Conservation (phyloP, 2,797 vertebrate species). For the Sylvilagus floridanus region DNA sequence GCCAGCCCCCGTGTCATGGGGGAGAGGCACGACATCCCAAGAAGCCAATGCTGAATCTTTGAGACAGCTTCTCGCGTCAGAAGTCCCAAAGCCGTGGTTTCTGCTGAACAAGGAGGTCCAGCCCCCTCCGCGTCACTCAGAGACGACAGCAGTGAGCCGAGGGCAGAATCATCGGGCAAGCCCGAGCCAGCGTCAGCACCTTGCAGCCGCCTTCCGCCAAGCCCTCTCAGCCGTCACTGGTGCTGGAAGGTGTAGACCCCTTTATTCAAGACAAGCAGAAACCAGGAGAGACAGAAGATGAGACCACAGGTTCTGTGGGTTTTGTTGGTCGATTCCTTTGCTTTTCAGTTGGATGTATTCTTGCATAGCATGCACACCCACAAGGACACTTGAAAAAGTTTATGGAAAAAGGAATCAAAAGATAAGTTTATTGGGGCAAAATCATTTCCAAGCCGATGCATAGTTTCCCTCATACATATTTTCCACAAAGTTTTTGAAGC, state of each 20-base stretch:
- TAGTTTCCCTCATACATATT: no score
- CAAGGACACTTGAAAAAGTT: no score
- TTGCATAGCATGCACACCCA: no score
- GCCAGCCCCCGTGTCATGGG: neutral
- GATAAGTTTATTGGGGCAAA: neutral
- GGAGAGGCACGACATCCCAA: fast-evolving
- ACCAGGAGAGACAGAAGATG: neutral
- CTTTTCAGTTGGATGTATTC: fast-evolving
- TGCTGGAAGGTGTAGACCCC: neutral
- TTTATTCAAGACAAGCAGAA: neutral
- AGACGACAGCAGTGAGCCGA: fast-evolving
- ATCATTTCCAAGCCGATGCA: neutral
- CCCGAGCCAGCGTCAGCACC: fast-evolving
- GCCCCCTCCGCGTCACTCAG: no score
- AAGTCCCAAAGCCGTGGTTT: neutral
- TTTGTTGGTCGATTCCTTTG: fast-evolving
- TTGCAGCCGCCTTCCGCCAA: fast-evolving
- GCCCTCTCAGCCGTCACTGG: fast-evolving
- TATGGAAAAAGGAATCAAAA: no score
- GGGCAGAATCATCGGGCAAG: neutral
- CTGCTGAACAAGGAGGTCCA: no score
- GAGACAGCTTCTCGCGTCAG: neutral
- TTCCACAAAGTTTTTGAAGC: no score
- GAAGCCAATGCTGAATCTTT: no score
- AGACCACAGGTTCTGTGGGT: neutral